Evolutionary conservation across 2,797 vertebrate species (phyloP), one percentile per base, ranked within the genome.

Genomic region (Momotus momota): DNA sequence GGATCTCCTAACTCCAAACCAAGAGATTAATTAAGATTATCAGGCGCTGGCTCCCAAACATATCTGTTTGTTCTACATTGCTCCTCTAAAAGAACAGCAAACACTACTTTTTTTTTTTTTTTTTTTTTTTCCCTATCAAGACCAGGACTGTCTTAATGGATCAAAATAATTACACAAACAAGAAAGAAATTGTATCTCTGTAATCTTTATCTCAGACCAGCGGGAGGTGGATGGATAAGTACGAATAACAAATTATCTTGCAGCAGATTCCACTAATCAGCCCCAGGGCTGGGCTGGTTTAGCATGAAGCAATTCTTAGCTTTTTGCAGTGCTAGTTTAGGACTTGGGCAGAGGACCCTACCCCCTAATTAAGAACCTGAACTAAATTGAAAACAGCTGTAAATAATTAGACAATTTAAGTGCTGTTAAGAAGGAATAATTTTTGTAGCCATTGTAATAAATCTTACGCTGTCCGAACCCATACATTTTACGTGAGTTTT

Each of bases 361-460:
- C 93, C 97, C 98, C 95, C 97, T 99, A 99, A 99, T 99, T 99
- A 99, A 99, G 98, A 97, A 96, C 96, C 96, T 88, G 97, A 98
- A 98, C 97, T 97, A 99, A 99, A 99, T 98, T 98, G 98, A 98
- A 99, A 99, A 97, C 99, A 99, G 98, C 98, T 99, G 99, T 98
- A 98, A 99, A 98, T 99, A 99, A 99, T 99, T 99, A 99, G 98
- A 99, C 99, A 99, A 98, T 99, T 99, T 99, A 99, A 99, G 98
- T 98, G 98, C 98, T 98, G 98, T 98, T 98, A 98, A 99, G 98
- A 98, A 98, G 98, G 99, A 98, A 99, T 99, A 99, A 99, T 99
- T 99, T 99, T 98, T 98, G 97, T 96, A 98, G 98, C 98, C 98
- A 98, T 99, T 93, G 98, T 98, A 98, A 99, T 99, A 99, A 99